These are phyloP conservation scores for Mesoclemmys tuberculata DNA, from an alignment of 2,113 vertebrate species.

Conservation along the genomic window DNA sequence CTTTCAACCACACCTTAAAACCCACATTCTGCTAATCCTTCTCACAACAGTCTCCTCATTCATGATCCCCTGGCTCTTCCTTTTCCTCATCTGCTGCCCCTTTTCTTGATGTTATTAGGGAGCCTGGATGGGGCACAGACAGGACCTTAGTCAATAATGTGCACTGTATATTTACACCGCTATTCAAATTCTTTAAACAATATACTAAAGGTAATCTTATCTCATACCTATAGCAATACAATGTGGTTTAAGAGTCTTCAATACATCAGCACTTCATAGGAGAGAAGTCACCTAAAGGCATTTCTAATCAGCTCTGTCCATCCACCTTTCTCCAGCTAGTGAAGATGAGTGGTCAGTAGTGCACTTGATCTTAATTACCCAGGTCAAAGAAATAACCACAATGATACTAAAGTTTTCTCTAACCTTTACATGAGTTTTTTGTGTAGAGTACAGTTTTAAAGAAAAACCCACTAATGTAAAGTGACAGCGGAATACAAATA, in stretches of 20 bases:
- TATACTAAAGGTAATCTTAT: neutral
- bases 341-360: neutral
- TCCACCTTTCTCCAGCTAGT: neutral
- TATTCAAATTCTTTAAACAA: neutral
- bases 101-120: neutral
- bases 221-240: rapidly evolving
- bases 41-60: neutral
- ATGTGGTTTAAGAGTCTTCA: neutral
- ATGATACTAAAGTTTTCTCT: neutral
- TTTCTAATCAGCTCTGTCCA: neutral
- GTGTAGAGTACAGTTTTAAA: neutral
- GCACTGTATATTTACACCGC: neutral
- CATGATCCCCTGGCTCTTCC: neutral
- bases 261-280: neutral
- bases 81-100: neutral
- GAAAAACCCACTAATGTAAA: neutral
- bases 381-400: neutral
- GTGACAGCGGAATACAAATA: neutral
- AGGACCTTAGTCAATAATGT: neutral
- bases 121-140: neutral
- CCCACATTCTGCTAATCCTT: neutral
- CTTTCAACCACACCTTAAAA: neutral
- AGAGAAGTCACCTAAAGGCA: neutral
- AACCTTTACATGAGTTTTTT: neutral
- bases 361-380: neutral